Conservation (phyloP, 2,113 vertebrate species). For the Hippocampus abdominalis region DNA sequence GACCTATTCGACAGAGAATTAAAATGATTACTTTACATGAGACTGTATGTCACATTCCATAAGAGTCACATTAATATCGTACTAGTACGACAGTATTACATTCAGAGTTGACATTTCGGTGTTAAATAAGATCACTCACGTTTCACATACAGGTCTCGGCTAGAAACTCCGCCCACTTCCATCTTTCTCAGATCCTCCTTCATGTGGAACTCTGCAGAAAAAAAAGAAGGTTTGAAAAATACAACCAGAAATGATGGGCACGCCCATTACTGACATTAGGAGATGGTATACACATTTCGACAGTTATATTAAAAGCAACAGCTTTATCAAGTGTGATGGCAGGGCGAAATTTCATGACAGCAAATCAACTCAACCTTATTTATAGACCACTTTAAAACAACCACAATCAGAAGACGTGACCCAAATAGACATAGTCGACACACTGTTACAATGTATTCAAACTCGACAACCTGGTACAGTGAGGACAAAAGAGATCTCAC, state of each 20-base stretch:
- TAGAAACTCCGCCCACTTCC: conserved; percentile 86
- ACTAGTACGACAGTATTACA: neutral
- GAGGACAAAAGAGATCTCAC: neutral
- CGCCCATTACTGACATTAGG: neutral
- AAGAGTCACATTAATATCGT: neutral
- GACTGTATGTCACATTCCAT: neutral
- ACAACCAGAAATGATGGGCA: neutral
- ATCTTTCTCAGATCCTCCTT: conserved; percentile 86
- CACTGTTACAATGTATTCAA: neutral
- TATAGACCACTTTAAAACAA: too few species aligned
- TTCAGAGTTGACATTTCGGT: neutral
- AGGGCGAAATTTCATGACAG: neutral
- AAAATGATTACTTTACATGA: neutral
- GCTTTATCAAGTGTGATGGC: neutral
- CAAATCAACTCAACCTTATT: too few species aligned
- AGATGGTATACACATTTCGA: neutral
- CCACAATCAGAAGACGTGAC: neutral
- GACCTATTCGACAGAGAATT: neutral
- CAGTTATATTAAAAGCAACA: neutral
- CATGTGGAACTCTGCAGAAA: conserved; percentile 85
- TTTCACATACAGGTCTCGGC: conserved; percentile 92
- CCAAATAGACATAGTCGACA: neutral
- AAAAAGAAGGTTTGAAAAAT: neutral
- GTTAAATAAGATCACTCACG: conserved; percentile 74
- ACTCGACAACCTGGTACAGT: neutral